Evolutionary conservation across 2,113 vertebrate species (phyloP), one percentile per base, ranked within the genome.

Genomic region (Thunnus maccoyii): DNA sequence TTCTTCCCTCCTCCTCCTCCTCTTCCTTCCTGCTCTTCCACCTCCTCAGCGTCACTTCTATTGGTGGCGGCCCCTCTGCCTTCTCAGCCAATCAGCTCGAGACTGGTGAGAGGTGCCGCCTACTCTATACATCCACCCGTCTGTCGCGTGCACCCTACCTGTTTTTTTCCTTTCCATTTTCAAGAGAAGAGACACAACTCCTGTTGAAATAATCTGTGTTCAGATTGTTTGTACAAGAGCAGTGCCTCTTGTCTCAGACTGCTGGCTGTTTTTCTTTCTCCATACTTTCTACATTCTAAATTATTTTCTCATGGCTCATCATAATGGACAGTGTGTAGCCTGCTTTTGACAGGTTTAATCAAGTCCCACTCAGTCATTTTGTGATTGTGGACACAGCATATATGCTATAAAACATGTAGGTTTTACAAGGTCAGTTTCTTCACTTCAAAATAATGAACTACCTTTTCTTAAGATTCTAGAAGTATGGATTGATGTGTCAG

Each of bases 101-200:
- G 93, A 94, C 92, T 93, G 95, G 95, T 95, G 93, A 95, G 94
- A 92, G 94, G 92, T 87, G 80, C 89, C 86, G 89, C 86, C 93
- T 90, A 69, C 72, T 88, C 80, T 84, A 69, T 78, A 58, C 70
- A 20, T 81, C 70, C 66, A 82, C 58, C 61, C 50, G 36, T 80
- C 74, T 83, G 58, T 87, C 4, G 18, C 41, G 50, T 83, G 80
- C 57, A 75, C 48, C 46, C 18, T 72, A 52, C 46, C 75, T 63
- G 64, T 41, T 80, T 81, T 58, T 83, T 84, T 56, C 84, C 56
- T 65, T 61, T 20, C 36, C 66, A 72, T 74, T 71, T 76, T 58
- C 16, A 66, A 57, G 56, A 47, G 79, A 76, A 74, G 65, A 57
- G 82, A 67, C 83, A 68, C 68, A 27, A 47, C 55, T 82, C 69